Conservation (phyloP, 1,140 invertebrate genomes). For the Zaprionus camerounensis region DNA sequence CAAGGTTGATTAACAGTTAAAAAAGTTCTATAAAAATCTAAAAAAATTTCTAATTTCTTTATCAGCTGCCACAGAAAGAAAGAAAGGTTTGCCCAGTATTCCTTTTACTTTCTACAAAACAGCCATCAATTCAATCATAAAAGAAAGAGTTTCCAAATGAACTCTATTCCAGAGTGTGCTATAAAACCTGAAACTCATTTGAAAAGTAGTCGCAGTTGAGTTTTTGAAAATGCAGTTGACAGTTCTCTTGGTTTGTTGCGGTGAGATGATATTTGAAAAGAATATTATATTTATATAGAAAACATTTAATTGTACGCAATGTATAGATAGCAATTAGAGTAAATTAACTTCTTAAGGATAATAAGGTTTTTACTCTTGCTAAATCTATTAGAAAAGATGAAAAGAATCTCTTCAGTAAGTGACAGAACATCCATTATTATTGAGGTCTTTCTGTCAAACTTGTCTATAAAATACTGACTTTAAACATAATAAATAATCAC, state of each 20-base stretch:
- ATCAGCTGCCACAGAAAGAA: neutral
- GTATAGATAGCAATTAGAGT: too few relatives aligned
- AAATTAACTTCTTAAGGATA: too few relatives aligned
- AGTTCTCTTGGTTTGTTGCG: slow-evolving; percentile 24
- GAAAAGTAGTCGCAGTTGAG: slow-evolving; percentile 15
- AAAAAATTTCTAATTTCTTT: slow-evolving; percentile 8
- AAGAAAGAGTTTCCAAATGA: slow-evolving; percentile 2
- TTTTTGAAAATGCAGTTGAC: slow-evolving; percentile 43
- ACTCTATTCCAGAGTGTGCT: slow-evolving; percentile 8
- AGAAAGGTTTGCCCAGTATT: neutral
- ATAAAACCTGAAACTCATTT: slow-evolving; percentile 36
- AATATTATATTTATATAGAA: neutral
- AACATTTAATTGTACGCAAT: too few relatives aligned
- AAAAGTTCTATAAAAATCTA: slow-evolving; percentile 26
- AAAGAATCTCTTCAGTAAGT: too few relatives aligned
- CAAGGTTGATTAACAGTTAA: slow-evolving; percentile 22
- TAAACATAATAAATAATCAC: too few relatives aligned
- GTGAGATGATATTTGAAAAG: slow-evolving; percentile 18
- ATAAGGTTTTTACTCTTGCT: too few relatives aligned
- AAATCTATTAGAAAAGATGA: too few relatives aligned
- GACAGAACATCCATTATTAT: too few relatives aligned
- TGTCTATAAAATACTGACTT: too few relatives aligned
- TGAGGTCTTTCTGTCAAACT: too few relatives aligned
- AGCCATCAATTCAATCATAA: slow-evolving; percentile 23
- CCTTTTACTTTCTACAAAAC: slow-evolving; percentile 41